Percentiles rank a stretch among this genome's conserved stretches.
Evolutionary conservation across 2,888 invertebrate species (phyloP).

Genomic region (Heliconius ismenius): DNA sequence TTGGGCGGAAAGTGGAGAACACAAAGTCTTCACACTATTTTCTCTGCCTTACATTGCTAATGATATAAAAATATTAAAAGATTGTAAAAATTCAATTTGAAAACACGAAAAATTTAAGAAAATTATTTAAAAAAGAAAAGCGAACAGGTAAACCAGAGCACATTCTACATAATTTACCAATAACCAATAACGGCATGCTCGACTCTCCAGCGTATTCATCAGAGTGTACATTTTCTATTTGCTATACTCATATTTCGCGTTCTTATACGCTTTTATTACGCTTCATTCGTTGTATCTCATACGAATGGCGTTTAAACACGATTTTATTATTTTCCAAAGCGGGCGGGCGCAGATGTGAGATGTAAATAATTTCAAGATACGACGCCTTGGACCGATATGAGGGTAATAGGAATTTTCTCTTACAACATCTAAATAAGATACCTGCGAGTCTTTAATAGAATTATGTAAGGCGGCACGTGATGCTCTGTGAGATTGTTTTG

Average conservation of each 20-base stretch:
- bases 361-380: slow-evolving; percentile 73
- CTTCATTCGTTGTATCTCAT: slow-evolving; percentile 77
- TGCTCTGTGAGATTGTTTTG: slow-evolving; percentile 33
- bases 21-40: too few species aligned
- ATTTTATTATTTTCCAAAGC: slow-evolving; percentile 78
- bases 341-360: slow-evolving; percentile 69
- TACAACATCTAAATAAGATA: slow-evolving; percentile 42
- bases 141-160: slow-evolving; percentile 16
- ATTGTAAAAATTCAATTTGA: neutral
- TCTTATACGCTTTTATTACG: slow-evolving; percentile 76
- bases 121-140: neutral
- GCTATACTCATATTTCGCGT: slow-evolving; percentile 59
- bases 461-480: slow-evolving; percentile 35
- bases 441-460: slow-evolving; percentile 32
- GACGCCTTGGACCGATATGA: slow-evolving; percentile 56
- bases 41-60: neutral
- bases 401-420: slow-evolving; percentile 61
- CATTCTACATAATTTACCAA: slow-evolving; percentile 33
- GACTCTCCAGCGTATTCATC: slow-evolving; percentile 35
- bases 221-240: slow-evolving; percentile 62
- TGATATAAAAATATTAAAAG: neutral
- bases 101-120: neutral
- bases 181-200: slow-evolving; percentile 32
- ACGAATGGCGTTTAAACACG: slow-evolving; percentile 78
- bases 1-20: too few species aligned